Evolutionary conservation across 2,888 invertebrate genomes (phyloP).

Genomic region (Hypomecis atomaria): DNA sequence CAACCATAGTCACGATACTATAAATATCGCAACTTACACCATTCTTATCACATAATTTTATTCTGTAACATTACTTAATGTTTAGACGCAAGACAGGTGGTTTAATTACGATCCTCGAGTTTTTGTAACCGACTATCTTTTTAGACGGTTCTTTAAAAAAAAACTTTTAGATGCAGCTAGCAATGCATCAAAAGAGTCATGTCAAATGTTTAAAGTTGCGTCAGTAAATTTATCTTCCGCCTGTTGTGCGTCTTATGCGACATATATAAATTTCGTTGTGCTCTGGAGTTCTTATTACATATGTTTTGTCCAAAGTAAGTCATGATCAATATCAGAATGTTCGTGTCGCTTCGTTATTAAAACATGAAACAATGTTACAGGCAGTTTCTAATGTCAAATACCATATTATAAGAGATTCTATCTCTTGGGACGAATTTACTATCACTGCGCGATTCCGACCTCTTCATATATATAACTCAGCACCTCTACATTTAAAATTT

Average conservation of each 20-base stretch:
- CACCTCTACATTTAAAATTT: slow-evolving; percentile 13
- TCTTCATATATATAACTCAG: slow-evolving; percentile 14
- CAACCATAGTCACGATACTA: slow-evolving; percentile 15
- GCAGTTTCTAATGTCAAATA: slow-evolving; percentile 22
- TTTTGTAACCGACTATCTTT: no score
- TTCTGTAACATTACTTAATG: slow-evolving; percentile 12
- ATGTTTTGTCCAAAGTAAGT: neutral
- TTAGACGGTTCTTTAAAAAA: no score
- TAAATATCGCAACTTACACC: slow-evolving; percentile 8
- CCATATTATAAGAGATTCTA: slow-evolving; percentile 52
- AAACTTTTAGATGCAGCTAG: no score
- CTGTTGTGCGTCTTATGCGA: no score
- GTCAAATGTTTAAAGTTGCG: no score
- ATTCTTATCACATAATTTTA: slow-evolving; percentile 22
- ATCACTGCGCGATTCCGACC: slow-evolving; percentile 41
- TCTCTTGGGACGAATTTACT: slow-evolving; percentile 53
- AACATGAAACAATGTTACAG: slow-evolving; percentile 12
- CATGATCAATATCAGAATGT: no score
- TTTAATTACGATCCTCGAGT: no score
- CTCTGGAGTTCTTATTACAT: neutral
- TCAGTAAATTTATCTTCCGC: no score
- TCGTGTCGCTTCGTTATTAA: neutral
- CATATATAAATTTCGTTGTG: neutral
- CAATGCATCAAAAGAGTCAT: no score
- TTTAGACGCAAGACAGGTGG: neutral